These are phyloP conservation scores for Kryptolebias ocellatus DNA, from an alignment of 2,797 vertebrate species.

Conservation along the genomic window DNA sequence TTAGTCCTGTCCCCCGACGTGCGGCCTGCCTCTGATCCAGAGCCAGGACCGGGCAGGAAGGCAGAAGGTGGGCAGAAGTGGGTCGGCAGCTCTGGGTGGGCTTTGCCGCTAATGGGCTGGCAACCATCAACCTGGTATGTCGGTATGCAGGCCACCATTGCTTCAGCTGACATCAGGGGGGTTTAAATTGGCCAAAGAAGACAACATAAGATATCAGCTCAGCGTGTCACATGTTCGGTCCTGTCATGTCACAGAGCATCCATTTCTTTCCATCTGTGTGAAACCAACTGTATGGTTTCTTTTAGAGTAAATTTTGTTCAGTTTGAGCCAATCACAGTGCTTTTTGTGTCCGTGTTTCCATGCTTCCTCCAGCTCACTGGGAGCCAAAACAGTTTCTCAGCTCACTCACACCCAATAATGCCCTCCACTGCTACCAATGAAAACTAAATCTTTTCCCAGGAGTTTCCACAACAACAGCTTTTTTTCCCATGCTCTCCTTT, in stretches of 20 bases:
- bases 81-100: conserved; percentile 79
- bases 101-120: conserved; percentile 74
- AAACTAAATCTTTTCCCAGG: conserved; percentile 71
- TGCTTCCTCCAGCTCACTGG: conserved; percentile 60
- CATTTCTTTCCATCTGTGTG: conserved; percentile 52
- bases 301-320: conserved; percentile 47
- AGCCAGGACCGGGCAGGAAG: conserved; percentile 74
- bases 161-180: conserved; percentile 59
- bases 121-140: conserved; percentile 82
- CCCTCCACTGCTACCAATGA: conserved; percentile 60
- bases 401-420: conserved; percentile 66
- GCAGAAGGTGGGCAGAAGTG: conserved; percentile 75
- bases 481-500: conserved; percentile 76
- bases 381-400: conserved; percentile 47
- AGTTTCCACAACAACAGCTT: conserved; percentile 62
- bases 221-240: conserved; percentile 11
- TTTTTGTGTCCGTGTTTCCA: conserved; percentile 56
- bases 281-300: conserved; percentile 42
- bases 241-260: conserved; percentile 38
- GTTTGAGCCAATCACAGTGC: conserved; percentile 40
- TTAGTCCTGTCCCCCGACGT: conserved; percentile 78
- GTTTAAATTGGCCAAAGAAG: conserved; percentile 45
- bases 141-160: conserved; percentile 72
- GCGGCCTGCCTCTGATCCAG: conserved; percentile 77
- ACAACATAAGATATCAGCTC: conserved; percentile 34